phyloP scores from a whole-genome alignment of 2,888 invertebrate genomes.

The Drosophila phalerata region DNA sequence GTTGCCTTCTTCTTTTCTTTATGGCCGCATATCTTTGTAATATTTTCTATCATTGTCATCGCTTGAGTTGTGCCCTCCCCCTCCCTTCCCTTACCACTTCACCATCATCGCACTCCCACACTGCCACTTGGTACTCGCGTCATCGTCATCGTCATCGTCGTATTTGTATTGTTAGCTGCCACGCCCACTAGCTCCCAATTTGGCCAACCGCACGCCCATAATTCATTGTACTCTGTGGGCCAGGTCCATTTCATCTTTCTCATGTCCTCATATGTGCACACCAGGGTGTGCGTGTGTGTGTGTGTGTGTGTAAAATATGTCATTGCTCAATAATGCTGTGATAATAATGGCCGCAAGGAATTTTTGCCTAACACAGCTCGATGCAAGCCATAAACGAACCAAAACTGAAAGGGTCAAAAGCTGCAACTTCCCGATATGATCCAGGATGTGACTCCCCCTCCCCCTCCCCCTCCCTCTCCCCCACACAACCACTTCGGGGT shows the following conservation, averaged over 20 bases:
- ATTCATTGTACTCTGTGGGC: slow-evolving; percentile 51
- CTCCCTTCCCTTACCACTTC: too few relatives aligned
- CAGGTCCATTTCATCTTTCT: slow-evolving; percentile 25
- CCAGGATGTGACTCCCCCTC: background rate
- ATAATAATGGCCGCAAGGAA: slow-evolving; percentile 49
- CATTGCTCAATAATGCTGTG: slow-evolving; percentile 58
- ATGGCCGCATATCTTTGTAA: slow-evolving; percentile 81
- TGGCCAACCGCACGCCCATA: slow-evolving; percentile 61
- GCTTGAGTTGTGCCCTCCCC: slow-evolving; percentile 50
- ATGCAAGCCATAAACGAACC: slow-evolving; percentile 16
- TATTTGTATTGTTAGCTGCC: slow-evolving; percentile 41
- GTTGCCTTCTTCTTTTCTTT: slow-evolving; percentile 77
- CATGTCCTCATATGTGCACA: background rate
- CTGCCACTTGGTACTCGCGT: background rate
- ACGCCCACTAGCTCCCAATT: slow-evolving; percentile 40
- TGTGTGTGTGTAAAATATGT: slow-evolving; percentile 42
- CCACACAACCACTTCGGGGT: background rate
- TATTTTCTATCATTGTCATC: slow-evolving; percentile 83
- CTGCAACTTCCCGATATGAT: slow-evolving; percentile 24
- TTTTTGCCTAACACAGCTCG: slow-evolving; percentile 25
- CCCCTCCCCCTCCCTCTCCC: background rate
- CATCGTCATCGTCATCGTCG: slow-evolving; percentile 46
- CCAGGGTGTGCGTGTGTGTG: slow-evolving; percentile 13
- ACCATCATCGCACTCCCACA: background rate
- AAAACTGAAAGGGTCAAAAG: background rate